Evolutionary conservation across 2,113 vertebrate genomes (phyloP), one percentile per base, ranked within the genome.

Genomic region (Cacatua alba): DNA sequence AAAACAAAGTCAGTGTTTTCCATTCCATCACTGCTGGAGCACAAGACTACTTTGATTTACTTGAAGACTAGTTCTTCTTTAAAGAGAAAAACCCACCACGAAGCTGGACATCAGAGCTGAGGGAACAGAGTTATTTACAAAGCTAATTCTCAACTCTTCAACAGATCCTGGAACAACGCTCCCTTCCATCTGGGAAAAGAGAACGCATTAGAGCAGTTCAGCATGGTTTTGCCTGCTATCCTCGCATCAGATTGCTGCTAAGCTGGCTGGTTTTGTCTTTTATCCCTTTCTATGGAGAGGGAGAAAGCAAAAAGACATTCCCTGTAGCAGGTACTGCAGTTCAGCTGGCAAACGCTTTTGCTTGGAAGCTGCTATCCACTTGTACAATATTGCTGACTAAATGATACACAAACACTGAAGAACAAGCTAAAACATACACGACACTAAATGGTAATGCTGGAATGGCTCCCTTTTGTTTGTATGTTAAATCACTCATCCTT

Each of bases 81-180:
- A 64, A 4, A 8, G 46, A 75, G 80, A 81, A 35, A 70, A 86
- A 21, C 72, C 64, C 92, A 82, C 76, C 82, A 41, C 1, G 4
- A 93, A 64, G 48, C 51, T 0, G 1, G 57, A 7, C 67, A 62
- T 23, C 71, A 43, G 67, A 90, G 88, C 77, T 52, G 83, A 82
- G 65, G 64, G 49, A 11, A 76, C 43, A 76, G 24, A 88, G 46
- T 71, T 52, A 60, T 86, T 92, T 62, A 92, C 77, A 82, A 51
- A 90, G 78, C 65, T 83, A 3, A 90, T 92, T 94, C 57, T 37
- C 91, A 76, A 4, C 44, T 71, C 74, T 24, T 68, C 90, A 41
- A 70, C 26, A 91, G 57, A 87, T 44, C 79, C 92, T 46, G 59
- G 90, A 97, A 94, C 80, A 90, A 96, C 37, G 85, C 46, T 62